Conservation (phyloP, 2,113 vertebrate genomes). For the Cricetomys ansorgei region DNA sequence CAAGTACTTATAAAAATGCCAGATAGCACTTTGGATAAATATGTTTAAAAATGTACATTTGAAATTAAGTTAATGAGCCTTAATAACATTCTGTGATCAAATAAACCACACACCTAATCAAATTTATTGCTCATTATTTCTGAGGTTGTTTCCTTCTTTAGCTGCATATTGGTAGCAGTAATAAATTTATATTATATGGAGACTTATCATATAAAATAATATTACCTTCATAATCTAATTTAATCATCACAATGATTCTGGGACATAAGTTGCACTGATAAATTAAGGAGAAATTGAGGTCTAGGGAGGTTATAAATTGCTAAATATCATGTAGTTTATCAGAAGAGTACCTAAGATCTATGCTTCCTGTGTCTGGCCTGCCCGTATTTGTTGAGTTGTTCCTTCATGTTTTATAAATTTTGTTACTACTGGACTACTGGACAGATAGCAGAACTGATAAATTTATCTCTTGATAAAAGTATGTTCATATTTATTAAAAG, state of each 20-base stretch:
- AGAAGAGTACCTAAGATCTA: neutral
- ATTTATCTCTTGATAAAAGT: constrained; percentile 43
- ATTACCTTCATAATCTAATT: constrained; percentile 57
- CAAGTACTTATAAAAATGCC: constrained; percentile 52
- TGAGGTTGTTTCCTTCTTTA: constrained; percentile 69
- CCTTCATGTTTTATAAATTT: neutral
- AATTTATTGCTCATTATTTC: constrained; percentile 77
- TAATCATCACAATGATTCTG: constrained; percentile 1
- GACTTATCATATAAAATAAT: constrained; percentile 60
- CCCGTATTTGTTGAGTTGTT: neutral
- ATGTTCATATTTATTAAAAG: neutral
- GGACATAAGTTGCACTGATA: constrained; percentile 2
- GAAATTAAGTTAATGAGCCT: constrained; percentile 70
- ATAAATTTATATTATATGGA: constrained; percentile 61
- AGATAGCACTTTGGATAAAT: constrained; percentile 59
- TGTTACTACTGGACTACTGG: neutral
- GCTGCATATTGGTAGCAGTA: constrained; percentile 22
- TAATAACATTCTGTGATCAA: constrained; percentile 66
- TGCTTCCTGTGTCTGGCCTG: neutral
- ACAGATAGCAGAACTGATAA: neutral
- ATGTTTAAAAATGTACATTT: constrained; percentile 64
- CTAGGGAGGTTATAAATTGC: neutral
- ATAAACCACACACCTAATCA: constrained; percentile 73
- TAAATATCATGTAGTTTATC: neutral
- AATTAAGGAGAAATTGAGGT: constrained; percentile 44